Evolutionary conservation across 2,888 invertebrate genomes (phyloP).

Genomic region (Dione juno): DNA sequence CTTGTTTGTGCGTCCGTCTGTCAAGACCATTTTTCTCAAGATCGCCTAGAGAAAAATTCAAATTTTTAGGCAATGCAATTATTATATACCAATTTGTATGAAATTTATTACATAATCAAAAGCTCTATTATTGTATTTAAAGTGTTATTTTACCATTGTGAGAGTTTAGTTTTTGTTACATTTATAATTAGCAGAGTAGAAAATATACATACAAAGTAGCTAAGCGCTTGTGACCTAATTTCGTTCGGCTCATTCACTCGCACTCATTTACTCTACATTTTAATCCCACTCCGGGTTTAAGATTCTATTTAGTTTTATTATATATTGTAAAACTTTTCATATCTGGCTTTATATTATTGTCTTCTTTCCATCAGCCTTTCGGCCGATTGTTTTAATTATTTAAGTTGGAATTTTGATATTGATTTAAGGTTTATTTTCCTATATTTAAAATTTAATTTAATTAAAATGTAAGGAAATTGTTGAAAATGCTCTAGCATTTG

Average conservation of each 20-base stretch:
- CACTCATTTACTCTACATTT: conserved; percentile 26
- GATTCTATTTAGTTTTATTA: conserved; percentile 14
- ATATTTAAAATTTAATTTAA: not conserved
- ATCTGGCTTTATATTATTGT: conserved; percentile 8
- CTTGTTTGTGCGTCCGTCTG: too few species aligned
- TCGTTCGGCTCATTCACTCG: conserved; percentile 26
- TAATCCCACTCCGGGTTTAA: conserved; percentile 23
- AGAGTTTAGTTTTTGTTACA: conserved; percentile 15
- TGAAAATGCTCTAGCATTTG: not conserved
- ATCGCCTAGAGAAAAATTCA: too few species aligned
- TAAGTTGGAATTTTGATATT: not conserved
- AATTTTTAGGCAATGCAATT: too few species aligned
- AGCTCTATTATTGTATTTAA: not conserved
- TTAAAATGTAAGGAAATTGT: not conserved
- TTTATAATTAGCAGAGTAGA: conserved; percentile 23
- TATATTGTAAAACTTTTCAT: conserved; percentile 5
- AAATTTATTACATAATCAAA: too few species aligned
- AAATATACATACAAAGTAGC: conserved; percentile 26
- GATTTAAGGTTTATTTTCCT: not conserved
- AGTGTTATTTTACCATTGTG: conserved; percentile 13
- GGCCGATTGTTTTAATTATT: not conserved
- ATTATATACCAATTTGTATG: too few species aligned
- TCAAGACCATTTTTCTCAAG: too few species aligned
- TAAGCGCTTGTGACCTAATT: conserved; percentile 29
- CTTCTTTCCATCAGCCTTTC: not conserved